Evolutionary conservation across 2,888 invertebrate genomes (phyloP), one percentile per base, ranked within the genome.

Genomic region (Watsonalla cultraria): DNA sequence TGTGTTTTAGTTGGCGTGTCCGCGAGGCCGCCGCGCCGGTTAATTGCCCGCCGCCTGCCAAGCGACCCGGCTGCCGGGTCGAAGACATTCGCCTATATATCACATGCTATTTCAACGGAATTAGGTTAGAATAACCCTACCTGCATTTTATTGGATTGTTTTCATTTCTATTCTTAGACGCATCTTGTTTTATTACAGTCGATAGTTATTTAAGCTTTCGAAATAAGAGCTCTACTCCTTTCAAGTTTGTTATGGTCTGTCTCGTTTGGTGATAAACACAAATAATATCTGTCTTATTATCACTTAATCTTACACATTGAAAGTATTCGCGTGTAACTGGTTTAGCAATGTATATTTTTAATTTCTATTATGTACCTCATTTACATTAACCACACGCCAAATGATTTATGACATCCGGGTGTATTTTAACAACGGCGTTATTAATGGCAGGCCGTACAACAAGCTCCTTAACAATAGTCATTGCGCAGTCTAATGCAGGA

Each of bases 1-100:
- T 66, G 56, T 78, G 73, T 74, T 73, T 70, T 61, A 73, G 72
- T 79, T 78, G 78, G 76, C 79, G 69, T 62, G 61, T 56, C 51
- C 57, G 52, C 72, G 75, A 74, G 76, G 75, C 56, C 61, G 62
- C 52, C 42, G 8, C 45, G 45, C 47, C 37, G 49, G 49, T 42
- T 35, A 51, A 53, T 51, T 53, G 54, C 54, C 46, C 61, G 61
- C 61, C 56, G 57, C 60, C 66, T 67, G 67, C 72, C 68, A 61
- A 54, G 56, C 54, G 64, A 64, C 65, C 61, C 64, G 56, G 55
- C 54, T 59, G 55, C 57, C 55, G 58, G 61, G 47, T 61, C 60
- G 59, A 64, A 62, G 64, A 62, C 55, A 51, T 51, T 57, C 53
- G 46, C 48, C 58, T 33, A 35, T 49, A 48, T 35, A 49, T 37